These are phyloP conservation scores for Euzophera pinguis DNA, from an alignment of 2,888 invertebrate genomes.

Conservation along the genomic window DNA sequence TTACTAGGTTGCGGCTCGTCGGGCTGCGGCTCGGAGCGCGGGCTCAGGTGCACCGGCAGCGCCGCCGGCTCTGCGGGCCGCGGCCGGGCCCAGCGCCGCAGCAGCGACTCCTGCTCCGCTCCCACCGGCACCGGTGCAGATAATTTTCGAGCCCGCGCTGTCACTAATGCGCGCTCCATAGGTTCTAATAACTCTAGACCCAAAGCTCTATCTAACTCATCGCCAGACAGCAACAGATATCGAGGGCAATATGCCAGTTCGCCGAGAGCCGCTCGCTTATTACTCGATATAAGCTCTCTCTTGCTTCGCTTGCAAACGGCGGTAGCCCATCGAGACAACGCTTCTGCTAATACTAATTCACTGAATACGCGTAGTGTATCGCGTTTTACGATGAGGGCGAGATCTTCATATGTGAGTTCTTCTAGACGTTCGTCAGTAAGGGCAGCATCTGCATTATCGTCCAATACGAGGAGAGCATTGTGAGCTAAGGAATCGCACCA, in stretches of 20 bases:
- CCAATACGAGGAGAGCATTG: conserved; percentile 81
- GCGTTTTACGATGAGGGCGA: conserved; percentile 82
- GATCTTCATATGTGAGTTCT: conserved; percentile 82
- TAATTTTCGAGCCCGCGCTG: conserved; percentile 60
- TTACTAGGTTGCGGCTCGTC: conserved; percentile 57
- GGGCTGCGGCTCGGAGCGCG: conserved; percentile 54
- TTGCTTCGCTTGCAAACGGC: conserved; percentile 68
- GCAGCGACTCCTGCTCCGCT: conserved; percentile 63
- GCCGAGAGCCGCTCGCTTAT: conserved; percentile 67
- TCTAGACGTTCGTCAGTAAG: conserved; percentile 62
- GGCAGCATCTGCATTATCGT: conserved; percentile 65
- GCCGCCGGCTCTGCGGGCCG: conserved; percentile 62
- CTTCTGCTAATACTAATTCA: conserved; percentile 81
- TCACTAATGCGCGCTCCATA: conserved; percentile 65
- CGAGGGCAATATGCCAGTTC: conserved; percentile 81
- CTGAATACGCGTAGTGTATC: conserved; percentile 83
- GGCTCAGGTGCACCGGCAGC: conserved; percentile 64
- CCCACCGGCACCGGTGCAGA: conserved; percentile 70
- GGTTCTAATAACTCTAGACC: conserved; percentile 66
- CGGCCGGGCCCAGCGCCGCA: conserved; percentile 67
- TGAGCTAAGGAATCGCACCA: conserved; percentile 82
- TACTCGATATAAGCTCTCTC: conserved; percentile 63
- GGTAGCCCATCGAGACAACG: conserved; percentile 78
- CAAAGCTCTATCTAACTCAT: conserved; percentile 81
- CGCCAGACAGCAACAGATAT: conserved; percentile 83